Percentiles rank a stretch among this genome's conserved stretches.
Conservation (phyloP, 1,140 invertebrate species). For the Acyrthosiphon pisum region DNA sequence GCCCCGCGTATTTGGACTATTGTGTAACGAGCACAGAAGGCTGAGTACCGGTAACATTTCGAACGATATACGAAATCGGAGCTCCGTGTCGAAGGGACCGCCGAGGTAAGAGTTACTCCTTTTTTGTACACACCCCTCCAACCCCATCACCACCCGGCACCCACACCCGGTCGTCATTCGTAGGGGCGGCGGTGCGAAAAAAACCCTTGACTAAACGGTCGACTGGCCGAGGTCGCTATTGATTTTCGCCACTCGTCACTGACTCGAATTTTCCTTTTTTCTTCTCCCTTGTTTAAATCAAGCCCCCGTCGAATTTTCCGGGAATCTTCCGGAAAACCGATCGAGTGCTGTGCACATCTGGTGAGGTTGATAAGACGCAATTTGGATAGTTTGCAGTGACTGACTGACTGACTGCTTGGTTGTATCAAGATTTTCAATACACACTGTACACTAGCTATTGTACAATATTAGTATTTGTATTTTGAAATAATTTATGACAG, state of each 20-base stretch:
- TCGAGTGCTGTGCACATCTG: background rate
- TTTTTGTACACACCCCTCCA: slow-evolving; percentile 1
- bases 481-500: background rate
- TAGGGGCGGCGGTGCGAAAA: slow-evolving; percentile 8
- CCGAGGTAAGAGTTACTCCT: slow-evolving; percentile 47
- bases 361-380: slow-evolving; percentile 29
- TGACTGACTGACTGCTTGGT: too few species aligned
- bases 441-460: background rate
- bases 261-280: background rate
- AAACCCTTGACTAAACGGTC: slow-evolving; percentile 6
- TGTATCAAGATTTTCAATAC: background rate
- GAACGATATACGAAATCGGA: background rate
- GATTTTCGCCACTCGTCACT: slow-evolving; percentile 24
- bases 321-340: background rate
- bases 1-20: background rate
- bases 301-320: too few species aligned
- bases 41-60: background rate
- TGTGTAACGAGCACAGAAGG: too few species aligned
- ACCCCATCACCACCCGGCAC: background rate
- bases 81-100: slow-evolving; percentile 24
- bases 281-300: background rate
- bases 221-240: slow-evolving; percentile 37
- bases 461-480: background rate
- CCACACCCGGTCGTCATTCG: background rate
- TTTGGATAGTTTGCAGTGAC: background rate